A percentile compares a stretch with the other conserved stretches of the same genome.
Evolutionary conservation across 2,113 vertebrate species (phyloP).

Genomic region (Bubalus kerabau): DNA sequence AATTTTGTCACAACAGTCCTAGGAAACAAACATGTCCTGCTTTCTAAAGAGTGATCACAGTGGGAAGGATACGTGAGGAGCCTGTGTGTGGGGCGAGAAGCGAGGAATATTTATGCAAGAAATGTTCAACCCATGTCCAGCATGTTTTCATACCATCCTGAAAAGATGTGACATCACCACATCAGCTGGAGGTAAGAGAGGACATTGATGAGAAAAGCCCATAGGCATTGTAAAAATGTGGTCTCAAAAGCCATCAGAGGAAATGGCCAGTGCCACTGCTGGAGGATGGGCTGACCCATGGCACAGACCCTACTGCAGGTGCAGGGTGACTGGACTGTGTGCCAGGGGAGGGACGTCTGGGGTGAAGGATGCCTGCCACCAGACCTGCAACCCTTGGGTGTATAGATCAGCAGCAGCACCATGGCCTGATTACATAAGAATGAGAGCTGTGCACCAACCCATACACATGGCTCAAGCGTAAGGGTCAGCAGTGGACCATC

Average conservation of each 20-base stretch:
- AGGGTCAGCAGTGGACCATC: neutral
- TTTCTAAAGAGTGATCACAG: neutral
- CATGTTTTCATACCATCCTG: neutral
- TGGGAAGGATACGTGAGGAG: neutral
- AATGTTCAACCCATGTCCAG: neutral
- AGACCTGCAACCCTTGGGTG: neutral
- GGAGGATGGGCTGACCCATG: neutral
- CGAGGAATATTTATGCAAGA: neutral
- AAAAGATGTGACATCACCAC: neutral
- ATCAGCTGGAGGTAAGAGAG: neutral
- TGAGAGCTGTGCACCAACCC: neutral
- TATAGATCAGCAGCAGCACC: no score
- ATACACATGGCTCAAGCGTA: neutral
- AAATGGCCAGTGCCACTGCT: neutral
- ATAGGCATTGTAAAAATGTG: neutral
- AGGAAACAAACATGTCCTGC: neutral
- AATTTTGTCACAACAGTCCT: neutral
- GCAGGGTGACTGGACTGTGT: neutral
- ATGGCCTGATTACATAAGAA: neutral
- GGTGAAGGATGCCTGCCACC: neutral
- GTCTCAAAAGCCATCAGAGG: neutral
- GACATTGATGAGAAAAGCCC: neutral
- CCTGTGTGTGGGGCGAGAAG: neutral
- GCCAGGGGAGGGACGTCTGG: neutral
- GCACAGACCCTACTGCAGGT: neutral